Percentiles rank a stretch among this genome's conserved stretches.
Evolutionary conservation across 2,113 vertebrate species (phyloP).

Genomic region (Chloropsis cyanopogon): DNA sequence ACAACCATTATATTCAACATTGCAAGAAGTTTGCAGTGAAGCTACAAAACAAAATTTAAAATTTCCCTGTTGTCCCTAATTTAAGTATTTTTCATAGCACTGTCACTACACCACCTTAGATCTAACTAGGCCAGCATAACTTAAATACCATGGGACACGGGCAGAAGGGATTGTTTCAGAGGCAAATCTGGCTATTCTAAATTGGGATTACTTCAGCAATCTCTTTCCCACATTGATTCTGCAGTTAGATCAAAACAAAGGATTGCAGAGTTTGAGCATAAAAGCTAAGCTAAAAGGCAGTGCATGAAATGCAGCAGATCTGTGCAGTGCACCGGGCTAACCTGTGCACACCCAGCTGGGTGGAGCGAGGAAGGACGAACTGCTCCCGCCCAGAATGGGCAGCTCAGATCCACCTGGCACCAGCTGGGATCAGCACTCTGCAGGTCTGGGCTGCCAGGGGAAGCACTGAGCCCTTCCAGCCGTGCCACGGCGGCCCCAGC

Average conservation of each 20-base stretch:
- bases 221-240: not conserved
- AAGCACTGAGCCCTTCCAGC: not conserved
- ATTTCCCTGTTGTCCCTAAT: not conserved
- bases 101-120: not conserved
- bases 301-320: fast-evolving
- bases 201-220: not conserved
- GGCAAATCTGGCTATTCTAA: not conserved
- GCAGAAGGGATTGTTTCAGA: not conserved
- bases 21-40: not conserved
- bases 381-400: not conserved
- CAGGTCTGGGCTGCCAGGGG: not conserved
- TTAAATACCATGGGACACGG: not conserved
- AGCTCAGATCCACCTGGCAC: not conserved
- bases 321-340: not conserved
- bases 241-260: not conserved
- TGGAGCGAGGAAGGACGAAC: not conserved
- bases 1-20: not conserved
- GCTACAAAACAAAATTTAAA: not conserved
- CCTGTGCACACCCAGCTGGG: not conserved
- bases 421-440: not conserved
- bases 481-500: not conserved
- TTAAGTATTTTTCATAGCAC: not conserved
- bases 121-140: not conserved
- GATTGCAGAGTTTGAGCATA: not conserved
- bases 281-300: not conserved